Evolutionary conservation across 2,113 vertebrate genomes (phyloP), one percentile per base, ranked within the genome.

Genomic region (Poeciliopsis turrubarensis): DNA sequence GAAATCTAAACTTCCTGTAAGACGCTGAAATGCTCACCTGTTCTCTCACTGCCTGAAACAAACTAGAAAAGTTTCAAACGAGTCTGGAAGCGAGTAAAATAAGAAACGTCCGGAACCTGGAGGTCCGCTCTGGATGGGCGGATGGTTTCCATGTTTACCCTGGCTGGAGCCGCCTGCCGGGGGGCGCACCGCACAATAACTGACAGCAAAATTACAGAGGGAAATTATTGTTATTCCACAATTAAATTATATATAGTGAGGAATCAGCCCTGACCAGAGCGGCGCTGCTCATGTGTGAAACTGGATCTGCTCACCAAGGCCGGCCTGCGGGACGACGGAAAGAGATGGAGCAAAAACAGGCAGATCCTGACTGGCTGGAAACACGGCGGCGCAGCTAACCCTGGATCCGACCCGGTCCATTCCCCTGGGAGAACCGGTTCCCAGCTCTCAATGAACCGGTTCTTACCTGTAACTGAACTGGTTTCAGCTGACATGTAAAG

Each of bases 191-290:
- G 77, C 84, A 89, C 83, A 87, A 85, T 81, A 90, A 90, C 84
- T 91, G 92, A 91, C 91, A 78, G 89, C 85, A 87, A 92, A 92
- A 91, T 92, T 92, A 81, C 85, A 88, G 90, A 68, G 89, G 90
- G 89, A 91, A 90, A 89, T 89, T 86, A 91, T 92, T 92, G 91
- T 93, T 93, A 92, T 93, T 93, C 91, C 89, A 89, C 90, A 91
- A 92, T 93, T 92, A 92, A 92, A 92, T 93, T 89, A 92, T 90
- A 92, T 89, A 90, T 84, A 89, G 89, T 87, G 75, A 88, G 88
- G 91, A 93, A 93, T 93, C 88, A 87, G 81, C 86, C 85, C 86
- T 92, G 86, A 87, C 82, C 86, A 82, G 69, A 84, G 78, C 78
- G 65, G 79, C 31, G 44, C 68, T 86, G 32, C 75, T 26, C 60